These are phyloP conservation scores for Brienomyrus longianalis DNA, from an alignment of 2,113 vertebrate species.

Conservation along the genomic window DNA sequence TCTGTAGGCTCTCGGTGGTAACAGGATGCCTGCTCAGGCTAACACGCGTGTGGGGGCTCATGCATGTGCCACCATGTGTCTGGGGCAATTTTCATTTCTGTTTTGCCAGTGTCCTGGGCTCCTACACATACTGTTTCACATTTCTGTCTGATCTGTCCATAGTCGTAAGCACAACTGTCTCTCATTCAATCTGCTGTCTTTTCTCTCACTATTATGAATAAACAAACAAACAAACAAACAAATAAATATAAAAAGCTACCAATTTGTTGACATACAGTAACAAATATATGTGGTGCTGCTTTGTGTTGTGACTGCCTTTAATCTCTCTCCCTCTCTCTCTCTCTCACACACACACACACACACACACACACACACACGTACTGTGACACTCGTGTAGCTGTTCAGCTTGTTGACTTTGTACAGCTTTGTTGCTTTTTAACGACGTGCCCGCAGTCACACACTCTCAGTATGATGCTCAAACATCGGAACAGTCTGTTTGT, in stretches of 20 bases:
- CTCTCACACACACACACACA: background rate
- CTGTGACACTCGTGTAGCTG: background rate
- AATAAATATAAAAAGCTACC: background rate
- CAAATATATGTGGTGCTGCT: background rate
- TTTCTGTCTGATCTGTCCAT: background rate
- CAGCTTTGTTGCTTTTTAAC: background rate
- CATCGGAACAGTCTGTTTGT: background rate
- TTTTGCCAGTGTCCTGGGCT: background rate
- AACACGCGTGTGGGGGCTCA: background rate
- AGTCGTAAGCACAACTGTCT: background rate
- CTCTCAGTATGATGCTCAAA: background rate
- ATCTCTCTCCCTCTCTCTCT: background rate
- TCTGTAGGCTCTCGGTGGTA: background rate
- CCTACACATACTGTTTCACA: background rate
- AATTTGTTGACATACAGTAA: no score
- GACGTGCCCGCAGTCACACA: background rate
- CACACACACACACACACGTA: conserved; percentile 3
- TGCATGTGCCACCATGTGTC: background rate
- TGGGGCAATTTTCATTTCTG: background rate
- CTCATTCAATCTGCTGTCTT: background rate
- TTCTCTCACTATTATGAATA: background rate
- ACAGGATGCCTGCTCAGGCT: background rate
- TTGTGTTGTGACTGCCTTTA: background rate
- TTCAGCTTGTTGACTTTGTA: background rate
- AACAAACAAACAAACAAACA: background rate